phyloP scores from a whole-genome alignment of 2,888 invertebrate genomes.

The Seira sanloemensis region DNA sequence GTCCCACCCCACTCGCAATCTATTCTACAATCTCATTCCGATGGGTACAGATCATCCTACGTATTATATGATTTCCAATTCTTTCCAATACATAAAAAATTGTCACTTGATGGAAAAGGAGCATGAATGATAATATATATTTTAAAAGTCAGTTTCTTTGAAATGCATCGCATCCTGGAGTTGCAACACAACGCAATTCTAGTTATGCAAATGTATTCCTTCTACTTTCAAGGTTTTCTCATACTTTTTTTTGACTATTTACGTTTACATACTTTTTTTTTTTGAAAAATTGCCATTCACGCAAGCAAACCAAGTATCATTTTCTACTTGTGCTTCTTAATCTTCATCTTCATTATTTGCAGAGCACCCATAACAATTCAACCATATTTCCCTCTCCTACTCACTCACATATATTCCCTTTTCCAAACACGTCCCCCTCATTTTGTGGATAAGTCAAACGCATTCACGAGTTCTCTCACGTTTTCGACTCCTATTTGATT shows the following conservation, averaged over 20 bases:
- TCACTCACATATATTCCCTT: neutral
- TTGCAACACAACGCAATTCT: too few species aligned
- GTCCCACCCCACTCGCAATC: too few species aligned
- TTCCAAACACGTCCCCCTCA: neutral
- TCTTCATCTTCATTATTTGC: neutral
- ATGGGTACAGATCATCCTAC: too few species aligned
- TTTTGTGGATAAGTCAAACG: neutral
- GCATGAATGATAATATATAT: too few species aligned
- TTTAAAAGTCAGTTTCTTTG: too few species aligned
- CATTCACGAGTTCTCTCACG: conserved; percentile 39
- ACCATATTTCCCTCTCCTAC: too few species aligned
- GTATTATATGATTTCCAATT: too few species aligned
- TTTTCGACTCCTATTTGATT: conserved; percentile 34
- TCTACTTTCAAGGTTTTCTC: neutral
- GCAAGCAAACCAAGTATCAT: neutral
- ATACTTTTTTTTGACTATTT: neutral
- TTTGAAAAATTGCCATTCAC: neutral
- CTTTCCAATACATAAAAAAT: too few species aligned
- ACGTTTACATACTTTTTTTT: neutral
- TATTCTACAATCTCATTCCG: too few species aligned
- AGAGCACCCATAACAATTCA: too few species aligned
- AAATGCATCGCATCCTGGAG: too few species aligned
- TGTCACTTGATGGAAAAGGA: too few species aligned
- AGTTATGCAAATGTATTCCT: neutral
- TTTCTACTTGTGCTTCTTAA: neutral